These are phyloP conservation scores for Gymnothorax javanicus DNA, from an alignment of 2,797 vertebrate genomes.

Conservation along the genomic window DNA sequence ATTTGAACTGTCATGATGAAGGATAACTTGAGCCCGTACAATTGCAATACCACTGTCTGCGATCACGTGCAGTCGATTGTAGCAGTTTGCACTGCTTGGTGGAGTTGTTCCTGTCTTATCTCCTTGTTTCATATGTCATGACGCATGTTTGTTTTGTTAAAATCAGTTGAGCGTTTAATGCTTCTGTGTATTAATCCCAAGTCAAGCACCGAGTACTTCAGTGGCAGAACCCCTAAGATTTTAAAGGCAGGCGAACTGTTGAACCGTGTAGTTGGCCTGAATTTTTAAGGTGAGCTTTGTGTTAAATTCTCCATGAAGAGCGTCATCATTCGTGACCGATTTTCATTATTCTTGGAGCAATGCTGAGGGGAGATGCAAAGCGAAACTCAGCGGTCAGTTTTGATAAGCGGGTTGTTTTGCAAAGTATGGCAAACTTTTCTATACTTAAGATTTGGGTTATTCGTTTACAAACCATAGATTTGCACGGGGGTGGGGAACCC, in stretches of 20 bases:
- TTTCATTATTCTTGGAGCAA: neutral
- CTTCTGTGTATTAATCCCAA: neutral
- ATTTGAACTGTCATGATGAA: too few species aligned
- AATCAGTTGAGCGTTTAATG: neutral
- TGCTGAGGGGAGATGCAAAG: neutral
- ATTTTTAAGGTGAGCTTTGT: too few species aligned
- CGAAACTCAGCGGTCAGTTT: neutral
- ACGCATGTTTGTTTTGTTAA: neutral
- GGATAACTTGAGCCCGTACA: too few species aligned
- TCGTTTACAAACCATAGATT: neutral
- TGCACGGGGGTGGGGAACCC: too few species aligned
- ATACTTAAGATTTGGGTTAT: slow-evolving; percentile 1
- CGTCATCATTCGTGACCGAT: neutral
- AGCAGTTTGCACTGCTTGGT: neutral
- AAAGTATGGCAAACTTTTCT: neutral
- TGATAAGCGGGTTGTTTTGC: neutral
- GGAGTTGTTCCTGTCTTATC: neutral
- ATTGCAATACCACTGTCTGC: too few species aligned
- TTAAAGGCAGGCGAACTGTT: neutral
- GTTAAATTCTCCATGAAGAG: neutral
- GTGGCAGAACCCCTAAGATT: neutral
- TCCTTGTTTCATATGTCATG: neutral
- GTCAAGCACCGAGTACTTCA: neutral
- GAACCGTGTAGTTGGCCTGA: neutral
- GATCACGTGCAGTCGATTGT: neutral